Evolutionary conservation across 2,113 vertebrate species (phyloP).

Genomic region (Cnemophilus loriae): DNA sequence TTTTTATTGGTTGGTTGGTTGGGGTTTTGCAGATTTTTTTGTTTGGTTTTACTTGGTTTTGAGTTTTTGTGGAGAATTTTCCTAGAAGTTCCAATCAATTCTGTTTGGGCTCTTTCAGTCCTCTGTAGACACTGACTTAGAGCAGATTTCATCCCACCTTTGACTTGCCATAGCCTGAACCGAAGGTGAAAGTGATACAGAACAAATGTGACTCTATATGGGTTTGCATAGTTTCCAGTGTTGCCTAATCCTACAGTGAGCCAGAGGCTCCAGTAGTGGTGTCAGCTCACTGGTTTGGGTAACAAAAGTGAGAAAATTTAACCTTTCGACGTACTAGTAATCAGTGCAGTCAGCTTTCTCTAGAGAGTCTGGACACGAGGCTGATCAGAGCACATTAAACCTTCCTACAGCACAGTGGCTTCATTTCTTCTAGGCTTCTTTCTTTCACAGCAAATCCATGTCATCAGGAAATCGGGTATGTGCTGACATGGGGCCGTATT

Average conservation of each 20-base stretch:
- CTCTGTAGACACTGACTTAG: background rate
- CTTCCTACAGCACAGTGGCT: background rate
- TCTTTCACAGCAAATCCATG: background rate
- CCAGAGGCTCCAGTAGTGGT: background rate
- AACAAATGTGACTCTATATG: background rate
- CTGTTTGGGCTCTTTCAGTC: background rate
- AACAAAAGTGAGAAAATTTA: background rate
- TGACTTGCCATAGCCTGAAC: background rate
- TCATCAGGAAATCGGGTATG: background rate
- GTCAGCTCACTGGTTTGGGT: background rate
- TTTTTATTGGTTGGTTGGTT: background rate
- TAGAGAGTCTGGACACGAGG: fast-evolving
- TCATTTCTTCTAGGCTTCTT: background rate
- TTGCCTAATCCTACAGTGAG: background rate
- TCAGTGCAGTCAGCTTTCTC: background rate
- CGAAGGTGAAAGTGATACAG: background rate
- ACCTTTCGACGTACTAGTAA: background rate
- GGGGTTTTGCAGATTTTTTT: background rate
- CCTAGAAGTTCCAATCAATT: background rate
- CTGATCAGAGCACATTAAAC: background rate
- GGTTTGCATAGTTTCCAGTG: background rate
- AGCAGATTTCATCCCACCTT: background rate
- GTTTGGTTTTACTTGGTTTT: background rate
- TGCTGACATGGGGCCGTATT: background rate
- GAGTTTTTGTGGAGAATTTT: background rate